Evolutionary conservation across 2,888 invertebrate genomes (phyloP).

Genomic region (Sinopyrophorus schimmeli): DNA sequence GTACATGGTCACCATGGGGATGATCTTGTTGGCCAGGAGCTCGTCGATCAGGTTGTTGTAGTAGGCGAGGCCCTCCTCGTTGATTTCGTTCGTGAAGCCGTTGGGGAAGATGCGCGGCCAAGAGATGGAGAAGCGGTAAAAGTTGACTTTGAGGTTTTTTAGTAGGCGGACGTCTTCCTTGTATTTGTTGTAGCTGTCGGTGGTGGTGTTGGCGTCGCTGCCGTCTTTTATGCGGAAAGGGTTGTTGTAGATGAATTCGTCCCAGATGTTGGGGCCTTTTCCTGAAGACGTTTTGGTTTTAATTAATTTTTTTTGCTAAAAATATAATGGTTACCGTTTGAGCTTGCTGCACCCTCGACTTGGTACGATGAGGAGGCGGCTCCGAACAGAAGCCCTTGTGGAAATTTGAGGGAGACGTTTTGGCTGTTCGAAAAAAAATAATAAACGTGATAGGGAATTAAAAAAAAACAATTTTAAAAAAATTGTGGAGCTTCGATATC

Average conservation of each 20-base stretch:
- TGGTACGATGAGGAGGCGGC: conserved; percentile 50
- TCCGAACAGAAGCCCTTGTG: conserved; percentile 46
- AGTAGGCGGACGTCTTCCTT: conserved; percentile 63
- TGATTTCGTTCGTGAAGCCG: conserved; percentile 59
- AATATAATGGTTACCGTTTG: conserved; percentile 37
- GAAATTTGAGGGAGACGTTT: no score
- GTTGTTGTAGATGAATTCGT: conserved; percentile 61
- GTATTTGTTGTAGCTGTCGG: conserved; percentile 68
- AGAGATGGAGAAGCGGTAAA: conserved; percentile 63
- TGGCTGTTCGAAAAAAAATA: no score
- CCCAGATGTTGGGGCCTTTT: conserved; percentile 69
- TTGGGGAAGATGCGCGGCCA: conserved; percentile 71
- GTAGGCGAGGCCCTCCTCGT: conserved; percentile 64
- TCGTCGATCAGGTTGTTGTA: conserved; percentile 64
- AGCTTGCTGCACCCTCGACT: conserved; percentile 52
- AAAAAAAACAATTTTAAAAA: no score
- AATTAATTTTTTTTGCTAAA: background rate
- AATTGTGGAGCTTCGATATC: no score
- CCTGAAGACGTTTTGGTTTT: conserved; percentile 47
- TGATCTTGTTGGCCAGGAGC: conserved; percentile 58
- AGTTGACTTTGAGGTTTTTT: conserved; percentile 61
- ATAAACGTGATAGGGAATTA: no score
- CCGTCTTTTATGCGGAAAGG: conserved; percentile 59
- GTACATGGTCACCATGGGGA: conserved; percentile 59
- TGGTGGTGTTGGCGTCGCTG: conserved; percentile 64